These are phyloP conservation scores for Dryobates pubescens DNA, from an alignment of 2,797 vertebrate species.

Conservation along the genomic window DNA sequence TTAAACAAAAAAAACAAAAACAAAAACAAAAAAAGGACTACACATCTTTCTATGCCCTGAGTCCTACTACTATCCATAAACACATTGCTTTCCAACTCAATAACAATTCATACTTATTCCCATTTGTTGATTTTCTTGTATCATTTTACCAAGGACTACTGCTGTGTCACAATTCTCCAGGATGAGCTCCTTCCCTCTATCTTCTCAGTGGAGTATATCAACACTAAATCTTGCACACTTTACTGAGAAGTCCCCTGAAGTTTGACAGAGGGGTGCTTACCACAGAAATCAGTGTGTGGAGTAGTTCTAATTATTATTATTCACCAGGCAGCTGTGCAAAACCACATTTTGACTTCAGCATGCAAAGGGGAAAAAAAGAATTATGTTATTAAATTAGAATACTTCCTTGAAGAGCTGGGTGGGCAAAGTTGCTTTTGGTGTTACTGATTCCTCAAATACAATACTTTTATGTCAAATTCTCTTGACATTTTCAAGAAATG, in stretches of 20 bases:
- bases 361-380: not conserved
- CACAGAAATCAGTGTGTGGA: not conserved
- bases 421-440: not conserved
- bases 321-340: not conserved
- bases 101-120: not conserved
- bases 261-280: not conserved
- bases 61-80: not conserved
- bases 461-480: not conserved
- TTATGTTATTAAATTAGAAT: not conserved
- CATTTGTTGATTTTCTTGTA: not conserved
- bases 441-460: not conserved
- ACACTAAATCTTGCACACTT: not conserved
- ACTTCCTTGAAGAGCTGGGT: not conserved
- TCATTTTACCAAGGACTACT: not conserved
- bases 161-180: not conserved
- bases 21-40: not conserved
- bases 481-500: not conserved
- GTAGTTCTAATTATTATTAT: not conserved
- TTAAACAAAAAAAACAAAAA: not conserved
- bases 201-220: not conserved
- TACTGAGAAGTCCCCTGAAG: not conserved
- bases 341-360: not conserved
- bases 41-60: not conserved
- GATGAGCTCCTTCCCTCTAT: not conserved
- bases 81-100: not conserved